Evolutionary conservation across 1,140 invertebrate species (phyloP).

Genomic region (Drosophila nasuta): DNA sequence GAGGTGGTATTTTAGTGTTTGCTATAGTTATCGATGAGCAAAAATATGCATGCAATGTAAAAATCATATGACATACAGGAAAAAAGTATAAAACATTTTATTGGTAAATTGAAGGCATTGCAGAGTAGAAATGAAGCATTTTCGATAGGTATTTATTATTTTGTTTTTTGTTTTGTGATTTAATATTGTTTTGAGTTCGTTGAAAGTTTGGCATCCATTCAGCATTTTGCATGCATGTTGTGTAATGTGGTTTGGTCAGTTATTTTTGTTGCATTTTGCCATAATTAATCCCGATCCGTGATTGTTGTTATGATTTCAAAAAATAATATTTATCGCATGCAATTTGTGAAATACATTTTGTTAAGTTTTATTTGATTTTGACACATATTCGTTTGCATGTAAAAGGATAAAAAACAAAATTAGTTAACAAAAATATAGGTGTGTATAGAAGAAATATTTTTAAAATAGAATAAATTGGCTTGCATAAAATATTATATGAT

Average conservation of each 20-base stretch:
- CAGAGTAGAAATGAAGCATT: conserved; percentile 16
- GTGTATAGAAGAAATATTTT: conserved; percentile 17
- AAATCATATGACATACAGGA: conserved; percentile 23
- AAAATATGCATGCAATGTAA: conserved; percentile 41
- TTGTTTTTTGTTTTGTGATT: conserved; percentile 25
- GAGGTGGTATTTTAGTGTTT: conserved; percentile 89
- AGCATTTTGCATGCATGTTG: conserved; percentile 31
- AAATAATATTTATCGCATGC: conserved; percentile 52
- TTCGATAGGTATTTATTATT: conserved; percentile 7
- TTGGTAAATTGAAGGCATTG: conserved; percentile 19
- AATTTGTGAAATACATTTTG: conserved; percentile 35
- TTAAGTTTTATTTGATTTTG: conserved; percentile 33
- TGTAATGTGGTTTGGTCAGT: conserved; percentile 46
- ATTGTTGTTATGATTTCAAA: conserved; percentile 52
- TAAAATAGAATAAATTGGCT: conserved; percentile 44
- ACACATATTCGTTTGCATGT: conserved; percentile 71
- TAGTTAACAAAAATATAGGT: conserved; percentile 51
- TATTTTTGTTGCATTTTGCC: conserved; percentile 64
- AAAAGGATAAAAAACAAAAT: conserved; percentile 58
- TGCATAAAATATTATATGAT: conserved; percentile 32
- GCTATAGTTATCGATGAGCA: conserved; percentile 58
- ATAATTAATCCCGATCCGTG: conserved; percentile 75
- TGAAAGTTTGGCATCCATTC: conserved; percentile 37
- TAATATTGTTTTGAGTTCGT: conserved; percentile 34
- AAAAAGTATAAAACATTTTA: conserved; percentile 13